These are phyloP conservation scores for Emydocephalus ijimae DNA, from an alignment of 2,113 vertebrate genomes.

Conservation along the genomic window DNA sequence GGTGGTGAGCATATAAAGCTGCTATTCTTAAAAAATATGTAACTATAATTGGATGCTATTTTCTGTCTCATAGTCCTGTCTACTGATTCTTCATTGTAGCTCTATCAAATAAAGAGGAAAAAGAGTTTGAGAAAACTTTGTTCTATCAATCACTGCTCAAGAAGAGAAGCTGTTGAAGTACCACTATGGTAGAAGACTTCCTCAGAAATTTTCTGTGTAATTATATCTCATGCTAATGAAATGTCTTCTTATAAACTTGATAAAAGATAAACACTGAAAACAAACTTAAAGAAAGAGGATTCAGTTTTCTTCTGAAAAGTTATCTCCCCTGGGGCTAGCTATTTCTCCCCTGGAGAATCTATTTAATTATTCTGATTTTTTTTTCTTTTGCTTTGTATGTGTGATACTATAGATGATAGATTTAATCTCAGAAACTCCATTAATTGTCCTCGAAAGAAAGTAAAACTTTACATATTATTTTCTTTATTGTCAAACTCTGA, in stretches of 20 bases:
- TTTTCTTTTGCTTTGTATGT: neutral
- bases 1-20: neutral
- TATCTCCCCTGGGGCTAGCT: constrained; percentile 10
- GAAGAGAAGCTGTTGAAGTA: constrained; percentile 8
- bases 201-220: neutral
- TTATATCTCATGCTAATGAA: constrained; percentile 9
- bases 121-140: constrained; percentile 11
- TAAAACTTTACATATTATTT: neutral
- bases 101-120: constrained; percentile 19
- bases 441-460: constrained; percentile 22
- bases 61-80: constrained; percentile 24
- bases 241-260: constrained; percentile 19
- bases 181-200: neutral
- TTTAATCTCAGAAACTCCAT: constrained; percentile 14
- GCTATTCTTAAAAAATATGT: constrained; percentile 6
- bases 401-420: neutral
- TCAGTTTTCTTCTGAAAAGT: constrained; percentile 8
- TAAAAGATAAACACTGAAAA: constrained; percentile 16
- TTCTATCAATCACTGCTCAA: neutral
- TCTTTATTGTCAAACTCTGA: neutral
- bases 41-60: neutral
- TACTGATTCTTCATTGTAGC: constrained; percentile 20
- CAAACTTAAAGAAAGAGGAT: neutral
- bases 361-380: constrained; percentile 33
- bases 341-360: constrained; percentile 11